Evolutionary conservation across 2,797 vertebrate species (phyloP).

Genomic region (Paratrypauchen microcephalus): DNA sequence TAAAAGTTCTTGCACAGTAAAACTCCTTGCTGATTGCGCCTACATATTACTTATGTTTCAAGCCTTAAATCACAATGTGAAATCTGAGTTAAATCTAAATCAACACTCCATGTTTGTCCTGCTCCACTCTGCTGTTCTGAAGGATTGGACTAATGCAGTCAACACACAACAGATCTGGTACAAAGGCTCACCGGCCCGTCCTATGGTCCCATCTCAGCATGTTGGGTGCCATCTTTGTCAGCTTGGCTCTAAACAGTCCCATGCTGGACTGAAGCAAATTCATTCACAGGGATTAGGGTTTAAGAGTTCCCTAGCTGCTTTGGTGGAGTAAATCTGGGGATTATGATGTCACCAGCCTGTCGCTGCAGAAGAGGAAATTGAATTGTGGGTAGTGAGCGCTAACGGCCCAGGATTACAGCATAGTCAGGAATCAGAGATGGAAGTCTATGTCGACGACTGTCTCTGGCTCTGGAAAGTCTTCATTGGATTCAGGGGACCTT

Average conservation of each 20-base stretch:
- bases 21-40: too few species aligned
- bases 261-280: conserved; percentile 70
- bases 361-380: conserved; percentile 70
- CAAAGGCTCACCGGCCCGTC: conserved; percentile 21
- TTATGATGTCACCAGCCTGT: conserved; percentile 79
- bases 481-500: conserved; percentile 35
- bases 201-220: conserved; percentile 23
- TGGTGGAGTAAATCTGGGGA: conserved; percentile 80
- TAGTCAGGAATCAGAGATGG: conserved; percentile 52
- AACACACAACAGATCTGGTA: conserved; percentile 22
- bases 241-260: conserved; percentile 29
- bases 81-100: neutral
- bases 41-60: too few species aligned
- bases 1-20: neutral
- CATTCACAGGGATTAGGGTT: conserved; percentile 80
- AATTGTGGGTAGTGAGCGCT: conserved; percentile 63
- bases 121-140: conserved; percentile 17
- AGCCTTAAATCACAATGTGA: neutral
- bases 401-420: conserved; percentile 61
- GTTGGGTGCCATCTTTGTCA: conserved; percentile 45
- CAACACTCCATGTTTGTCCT: neutral
- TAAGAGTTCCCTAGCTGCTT: conserved; percentile 70
- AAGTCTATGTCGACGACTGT: conserved; percentile 49
- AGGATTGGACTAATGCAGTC: conserved; percentile 17
- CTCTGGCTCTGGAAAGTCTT: conserved; percentile 41